Evolutionary conservation across 1,140 invertebrate species (phyloP).

Genomic region (Mycetomoellerius zeteki): DNA sequence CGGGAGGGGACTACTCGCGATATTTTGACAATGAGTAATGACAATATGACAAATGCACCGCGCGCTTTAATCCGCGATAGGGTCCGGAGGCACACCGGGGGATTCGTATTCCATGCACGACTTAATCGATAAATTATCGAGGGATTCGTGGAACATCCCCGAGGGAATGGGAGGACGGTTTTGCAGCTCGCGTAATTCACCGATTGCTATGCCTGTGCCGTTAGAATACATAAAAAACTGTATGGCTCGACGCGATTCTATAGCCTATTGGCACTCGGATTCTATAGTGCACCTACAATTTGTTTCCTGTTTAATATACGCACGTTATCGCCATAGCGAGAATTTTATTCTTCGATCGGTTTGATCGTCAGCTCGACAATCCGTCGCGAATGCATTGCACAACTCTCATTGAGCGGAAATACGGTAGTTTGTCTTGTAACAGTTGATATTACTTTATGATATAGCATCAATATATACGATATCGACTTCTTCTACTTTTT

Average conservation of each 20-base stretch:
- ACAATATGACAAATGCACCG: conserved; percentile 70
- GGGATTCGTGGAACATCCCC: conserved; percentile 67
- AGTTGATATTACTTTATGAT: background rate
- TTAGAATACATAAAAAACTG: conserved; percentile 60
- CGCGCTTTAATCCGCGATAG: conserved; percentile 66
- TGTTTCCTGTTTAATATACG: conserved; percentile 53
- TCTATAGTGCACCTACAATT: conserved; percentile 29
- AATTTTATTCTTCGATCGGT: conserved; percentile 39
- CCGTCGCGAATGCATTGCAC: background rate
- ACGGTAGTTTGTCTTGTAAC: conserved; percentile 16
- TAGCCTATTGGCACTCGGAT: background rate
- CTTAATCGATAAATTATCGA: conserved; percentile 79
- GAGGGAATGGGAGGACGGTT: conserved; percentile 33
- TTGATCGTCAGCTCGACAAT: conserved; percentile 7
- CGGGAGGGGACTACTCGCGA: conserved; percentile 31
- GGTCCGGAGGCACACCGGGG: background rate
- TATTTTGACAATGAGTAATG: conserved; percentile 47
- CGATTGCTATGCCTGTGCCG: conserved; percentile 56
- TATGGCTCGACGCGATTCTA: background rate
- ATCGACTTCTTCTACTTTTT: background rate
- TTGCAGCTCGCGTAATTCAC: conserved; percentile 74
- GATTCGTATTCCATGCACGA: conserved; percentile 70
- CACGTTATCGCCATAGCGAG: background rate
- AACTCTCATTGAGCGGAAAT: conserved; percentile 10
- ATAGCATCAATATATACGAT: background rate